Evolutionary conservation across 2,888 invertebrate species (phyloP), one percentile per base, ranked within the genome.

Genomic region (Microplitis deprimator): DNA sequence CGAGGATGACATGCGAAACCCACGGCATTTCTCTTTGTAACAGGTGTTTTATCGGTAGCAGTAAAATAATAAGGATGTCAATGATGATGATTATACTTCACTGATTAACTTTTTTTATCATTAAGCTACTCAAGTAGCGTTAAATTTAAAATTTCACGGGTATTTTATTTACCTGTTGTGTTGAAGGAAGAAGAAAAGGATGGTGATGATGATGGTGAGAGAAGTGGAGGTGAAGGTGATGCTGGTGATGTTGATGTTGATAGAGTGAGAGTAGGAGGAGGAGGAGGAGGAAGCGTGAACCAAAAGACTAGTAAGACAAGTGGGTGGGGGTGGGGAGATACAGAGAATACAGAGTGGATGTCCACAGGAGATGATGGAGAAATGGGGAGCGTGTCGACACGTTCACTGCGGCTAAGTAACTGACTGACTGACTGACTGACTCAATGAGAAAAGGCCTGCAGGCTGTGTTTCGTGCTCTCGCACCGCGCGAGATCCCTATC

Each of bases 341-440:
- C 8, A 41, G 50, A 69, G 17, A 50, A 69, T 69, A 50, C 50
- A 50, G 10, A 39, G 60, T 71, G 71, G 61, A 61, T 16, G 65
- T n/a, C 62, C 62, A 20, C 62, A 62, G 50, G 39, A 65, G 73
- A 73, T 41, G 73, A 41, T 59, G 74, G 65, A 72, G 67, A 41
- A 72, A 80, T 78, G 62, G 67, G 39, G 77, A 76, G 76, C 79
- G 84, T 83, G 82, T 81, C 81, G 81, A 82, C 84, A 84, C 84
- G 85, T 81, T 85, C 82, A 85, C 86, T 84, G 84, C 85, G 84
- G 85, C 87, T 83, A 84, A 87, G 85, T 87, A 84, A 87, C 86
- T 86, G 85, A 86, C 87, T 87, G 86, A 86, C 87, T 85, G 86
- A 86, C 86, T 84, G 87, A 86, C 87, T 87, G 86, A 86, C 87